Conservation (phyloP, 2,888 invertebrate species). For the Cephus sareptanus region DNA sequence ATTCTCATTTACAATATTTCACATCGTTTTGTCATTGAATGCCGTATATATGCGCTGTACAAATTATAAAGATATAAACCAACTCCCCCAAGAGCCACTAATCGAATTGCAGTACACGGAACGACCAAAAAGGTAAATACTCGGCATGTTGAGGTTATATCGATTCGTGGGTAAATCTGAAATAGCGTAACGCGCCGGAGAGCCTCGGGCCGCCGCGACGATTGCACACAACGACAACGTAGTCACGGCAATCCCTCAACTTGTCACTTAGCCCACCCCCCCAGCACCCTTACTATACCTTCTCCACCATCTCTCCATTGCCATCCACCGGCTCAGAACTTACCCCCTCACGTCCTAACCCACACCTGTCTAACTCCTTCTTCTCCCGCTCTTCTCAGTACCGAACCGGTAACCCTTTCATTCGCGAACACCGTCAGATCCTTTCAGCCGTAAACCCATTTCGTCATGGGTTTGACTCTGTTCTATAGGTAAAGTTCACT, state of each 20-base stretch:
- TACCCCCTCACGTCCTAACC: slow-evolving; percentile 25
- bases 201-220: slow-evolving; percentile 32
- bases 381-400: slow-evolving; percentile 18
- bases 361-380: slow-evolving; percentile 19
- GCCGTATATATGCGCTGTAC: too few species aligned
- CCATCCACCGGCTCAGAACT: slow-evolving; percentile 11
- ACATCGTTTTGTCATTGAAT: not conserved
- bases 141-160: slow-evolving; percentile 21
- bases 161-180: slow-evolving; percentile 18
- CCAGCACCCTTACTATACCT: slow-evolving; percentile 18
- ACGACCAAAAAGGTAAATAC: not conserved
- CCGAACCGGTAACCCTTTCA: slow-evolving; percentile 45
- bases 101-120: not conserved
- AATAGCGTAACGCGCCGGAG: slow-evolving; percentile 12
- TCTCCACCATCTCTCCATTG: not conserved
- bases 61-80: not conserved
- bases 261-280: slow-evolving; percentile 57
- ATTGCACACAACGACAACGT: slow-evolving; percentile 56
- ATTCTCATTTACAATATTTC: not conserved
- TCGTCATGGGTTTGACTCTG: slow-evolving; percentile 17
- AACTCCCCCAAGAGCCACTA: not conserved
- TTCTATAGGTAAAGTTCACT: not conserved
- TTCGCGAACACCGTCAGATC: slow-evolving; percentile 37
- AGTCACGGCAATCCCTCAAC: slow-evolving; percentile 60
- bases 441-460: slow-evolving; percentile 48